Base-by-base conservation (phyloP, 2,888 invertebrate genomes). In the Cabera pusaria region DNA sequence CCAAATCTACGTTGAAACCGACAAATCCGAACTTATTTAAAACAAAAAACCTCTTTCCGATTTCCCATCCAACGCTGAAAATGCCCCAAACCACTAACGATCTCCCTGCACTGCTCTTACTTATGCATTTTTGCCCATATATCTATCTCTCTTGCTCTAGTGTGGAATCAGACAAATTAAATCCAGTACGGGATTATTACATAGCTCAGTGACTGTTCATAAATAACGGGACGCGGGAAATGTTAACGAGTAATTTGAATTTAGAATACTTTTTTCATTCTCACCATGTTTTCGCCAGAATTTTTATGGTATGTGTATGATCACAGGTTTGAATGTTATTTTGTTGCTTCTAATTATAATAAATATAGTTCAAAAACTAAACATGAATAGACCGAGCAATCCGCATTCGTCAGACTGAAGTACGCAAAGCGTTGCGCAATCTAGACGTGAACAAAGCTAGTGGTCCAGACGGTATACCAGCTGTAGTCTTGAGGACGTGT, bases 101-200 rank as follows among this genome's bases (percentile, higher is more conserved):
- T 72, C 74, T 9, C 8, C 12, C 26, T 12, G 12, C 10, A 23
- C 39, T 33, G 33, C 24, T 39, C 32, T 10, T 7, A 1, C 34
- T 9, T 14, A 1, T 14, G 10, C n/a, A n/a, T n/a, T n/a, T n/a
- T n/a, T n/a, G n/a, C n/a, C n/a, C n/a, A 0, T 24, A 4, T 18
- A 17, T 20, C 23, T 6, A 5, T 75, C 78, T 45, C 69, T 17
- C 36, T 78, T 61, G 41, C 69, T 58, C 55, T 90, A 90, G 90
- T 90, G 91, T 91, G 90, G 43, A 92, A 92, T 92, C 92, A 91
- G 91, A 91, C 91, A 92, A 92, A 92, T 92, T 92, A 92, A 92
- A 92, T 92, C 92, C 91, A 78, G 90, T 90, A 90, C 90, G 91
- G 91, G 91, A 92, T 92, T 92, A 92, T 92, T 92, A 92, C 91